These are phyloP conservation scores for Epirrita christyi DNA, from an alignment of 2,888 invertebrate genomes.

Conservation along the genomic window DNA sequence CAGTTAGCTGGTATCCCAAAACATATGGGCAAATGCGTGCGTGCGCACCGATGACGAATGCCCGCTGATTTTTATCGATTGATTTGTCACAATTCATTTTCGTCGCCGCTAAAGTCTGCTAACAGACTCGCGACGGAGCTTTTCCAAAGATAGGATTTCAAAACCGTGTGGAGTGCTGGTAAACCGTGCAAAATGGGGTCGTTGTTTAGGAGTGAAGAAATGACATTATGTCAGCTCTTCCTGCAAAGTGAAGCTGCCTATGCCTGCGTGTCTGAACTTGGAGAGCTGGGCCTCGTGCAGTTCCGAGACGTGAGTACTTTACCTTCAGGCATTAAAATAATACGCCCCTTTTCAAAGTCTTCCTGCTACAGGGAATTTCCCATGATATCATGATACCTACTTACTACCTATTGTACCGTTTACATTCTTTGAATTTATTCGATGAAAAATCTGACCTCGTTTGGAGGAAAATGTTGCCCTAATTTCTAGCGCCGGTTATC, in stretches of 20 bases:
- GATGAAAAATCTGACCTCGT: slow-evolving; percentile 57
- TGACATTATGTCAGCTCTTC: slow-evolving; percentile 99
- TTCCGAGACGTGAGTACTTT: slow-evolving; percentile 94
- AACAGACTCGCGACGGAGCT: slow-evolving; percentile 74
- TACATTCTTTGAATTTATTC: slow-evolving; percentile 2
- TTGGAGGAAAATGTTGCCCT: slow-evolving; percentile 46
- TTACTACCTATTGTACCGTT: neutral
- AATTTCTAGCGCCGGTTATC: slow-evolving; percentile 42
- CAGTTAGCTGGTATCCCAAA: slow-evolving; percentile 51
- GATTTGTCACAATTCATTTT: slow-evolving; percentile 64
- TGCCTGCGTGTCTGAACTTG: slow-evolving; percentile 98
- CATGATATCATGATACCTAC: neutral
- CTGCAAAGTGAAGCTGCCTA: slow-evolving; percentile 99
- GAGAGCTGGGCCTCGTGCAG: slow-evolving; percentile 98
- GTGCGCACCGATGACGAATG: slow-evolving; percentile 60
- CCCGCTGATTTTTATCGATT: slow-evolving; percentile 62
- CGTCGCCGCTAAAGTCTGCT: slow-evolving; percentile 77
- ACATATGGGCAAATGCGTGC: slow-evolving; percentile 50
- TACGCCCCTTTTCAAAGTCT: slow-evolving; percentile 39
- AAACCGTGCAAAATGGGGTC: slow-evolving; percentile 89
- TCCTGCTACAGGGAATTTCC: neutral
- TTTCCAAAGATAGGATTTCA: slow-evolving; percentile 52
- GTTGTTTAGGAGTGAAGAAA: slow-evolving; percentile 98
- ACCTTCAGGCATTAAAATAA: slow-evolving; percentile 32
- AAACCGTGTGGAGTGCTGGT: slow-evolving; percentile 55